A percentile compares a stretch with the other conserved stretches of the same genome.
Evolutionary conservation across 2,113 vertebrate genomes (phyloP).

Genomic region (Phrynosoma platyrhinos): DNA sequence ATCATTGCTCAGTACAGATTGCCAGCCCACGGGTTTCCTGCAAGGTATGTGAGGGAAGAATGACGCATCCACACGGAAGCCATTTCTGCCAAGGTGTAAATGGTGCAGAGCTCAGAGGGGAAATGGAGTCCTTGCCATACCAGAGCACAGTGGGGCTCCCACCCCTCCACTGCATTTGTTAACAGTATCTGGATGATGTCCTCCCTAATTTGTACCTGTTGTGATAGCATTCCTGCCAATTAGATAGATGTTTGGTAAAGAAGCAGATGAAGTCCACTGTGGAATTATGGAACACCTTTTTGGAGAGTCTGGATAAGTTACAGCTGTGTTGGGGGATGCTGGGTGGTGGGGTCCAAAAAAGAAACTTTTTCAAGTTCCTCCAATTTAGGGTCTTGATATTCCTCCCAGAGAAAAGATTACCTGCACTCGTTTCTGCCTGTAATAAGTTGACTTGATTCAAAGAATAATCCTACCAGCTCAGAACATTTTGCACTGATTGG

Average conservation of each 20-base stretch:
- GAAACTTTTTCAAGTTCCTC: neutral
- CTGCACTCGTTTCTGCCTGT: neutral
- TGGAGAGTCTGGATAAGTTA: no score
- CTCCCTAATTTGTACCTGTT: neutral
- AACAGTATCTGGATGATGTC: neutral
- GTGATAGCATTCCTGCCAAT: neutral
- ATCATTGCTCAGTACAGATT: neutral
- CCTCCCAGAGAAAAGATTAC: no score
- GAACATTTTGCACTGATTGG: neutral
- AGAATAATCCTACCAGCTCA: neutral
- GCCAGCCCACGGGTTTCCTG: neutral
- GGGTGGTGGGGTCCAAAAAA: neutral
- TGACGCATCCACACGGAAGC: neutral
- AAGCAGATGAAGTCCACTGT: neutral
- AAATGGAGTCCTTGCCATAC: neutral
- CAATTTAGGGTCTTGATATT: no score
- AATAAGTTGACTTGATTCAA: neutral
- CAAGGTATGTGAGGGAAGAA: neutral
- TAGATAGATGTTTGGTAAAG: neutral
- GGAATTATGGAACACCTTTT: neutral
- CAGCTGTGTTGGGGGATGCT: no score
- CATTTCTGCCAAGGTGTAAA: neutral
- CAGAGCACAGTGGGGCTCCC: neutral
- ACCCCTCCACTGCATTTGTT: neutral
- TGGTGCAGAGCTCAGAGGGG: neutral